Conservation (phyloP, 2,888 invertebrate species). For the Meiosimyza decipiens region DNA sequence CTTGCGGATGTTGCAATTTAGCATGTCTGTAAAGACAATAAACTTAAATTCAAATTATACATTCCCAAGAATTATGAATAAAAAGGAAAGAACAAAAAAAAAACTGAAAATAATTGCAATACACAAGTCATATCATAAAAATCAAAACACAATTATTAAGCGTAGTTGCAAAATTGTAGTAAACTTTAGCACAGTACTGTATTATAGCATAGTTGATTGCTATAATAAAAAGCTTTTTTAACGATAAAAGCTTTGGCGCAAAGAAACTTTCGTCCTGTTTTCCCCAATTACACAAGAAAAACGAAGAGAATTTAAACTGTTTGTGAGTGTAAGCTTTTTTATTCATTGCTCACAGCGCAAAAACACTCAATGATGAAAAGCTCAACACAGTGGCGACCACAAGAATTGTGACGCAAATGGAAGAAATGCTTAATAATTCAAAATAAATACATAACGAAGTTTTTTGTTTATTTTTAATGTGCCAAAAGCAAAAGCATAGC, state of each 20-base stretch:
- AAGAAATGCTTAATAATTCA: not conserved
- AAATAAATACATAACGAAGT: not conserved
- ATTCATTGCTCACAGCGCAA: not conserved
- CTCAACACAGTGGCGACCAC: constrained; percentile 12
- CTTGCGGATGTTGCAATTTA: constrained; percentile 56
- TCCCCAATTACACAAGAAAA: not conserved
- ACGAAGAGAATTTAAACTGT: no score
- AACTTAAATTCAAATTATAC: constrained; percentile 24
- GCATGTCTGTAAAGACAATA: constrained; percentile 56
- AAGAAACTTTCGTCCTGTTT: not conserved
- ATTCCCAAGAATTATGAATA: not conserved
- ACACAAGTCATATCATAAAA: no score
- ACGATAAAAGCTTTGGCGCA: not conserved
- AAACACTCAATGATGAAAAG: not conserved
- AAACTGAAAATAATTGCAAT: not conserved
- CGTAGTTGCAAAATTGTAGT: no score
- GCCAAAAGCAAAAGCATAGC: not conserved
- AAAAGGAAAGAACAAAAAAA: not conserved
- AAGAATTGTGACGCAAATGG: constrained; percentile 14
- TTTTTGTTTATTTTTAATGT: not conserved
- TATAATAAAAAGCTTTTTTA: constrained; percentile 6
- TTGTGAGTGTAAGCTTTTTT: not conserved
- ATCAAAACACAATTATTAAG: no score
- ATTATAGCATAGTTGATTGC: not conserved
- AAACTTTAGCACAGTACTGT: constrained; percentile 8